Conservation (phyloP, 2,113 vertebrate species). For the Passer montanus region DNA sequence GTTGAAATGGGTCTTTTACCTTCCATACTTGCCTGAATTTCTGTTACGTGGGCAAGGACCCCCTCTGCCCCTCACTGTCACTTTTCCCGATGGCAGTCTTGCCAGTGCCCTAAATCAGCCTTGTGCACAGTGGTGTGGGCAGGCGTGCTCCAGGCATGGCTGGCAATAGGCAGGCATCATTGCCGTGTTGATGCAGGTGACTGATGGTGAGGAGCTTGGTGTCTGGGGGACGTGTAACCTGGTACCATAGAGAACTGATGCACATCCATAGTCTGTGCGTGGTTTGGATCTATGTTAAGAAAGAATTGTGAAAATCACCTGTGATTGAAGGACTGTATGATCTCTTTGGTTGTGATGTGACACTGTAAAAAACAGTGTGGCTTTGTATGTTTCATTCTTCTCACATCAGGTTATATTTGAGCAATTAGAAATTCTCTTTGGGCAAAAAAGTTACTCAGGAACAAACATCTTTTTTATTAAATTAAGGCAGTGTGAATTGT, state of each 20-base stretch:
- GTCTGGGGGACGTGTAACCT: rapidly evolving
- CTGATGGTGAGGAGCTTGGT: background rate
- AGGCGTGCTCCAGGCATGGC: background rate
- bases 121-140: background rate
- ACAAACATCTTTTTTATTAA: background rate
- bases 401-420: background rate
- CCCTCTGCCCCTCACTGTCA: background rate
- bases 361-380: rapidly evolving
- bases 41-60: background rate
- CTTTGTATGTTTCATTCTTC: background rate
- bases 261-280: background rate
- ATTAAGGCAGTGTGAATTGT: background rate
- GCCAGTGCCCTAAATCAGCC: background rate
- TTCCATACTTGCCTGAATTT: background rate
- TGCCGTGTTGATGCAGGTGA: background rate
- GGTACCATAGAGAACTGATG: background rate
- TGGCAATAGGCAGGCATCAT: background rate
- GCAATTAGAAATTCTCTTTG: background rate
- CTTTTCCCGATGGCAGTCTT: background rate
- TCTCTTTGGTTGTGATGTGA: background rate
- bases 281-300: background rate
- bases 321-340: background rate
- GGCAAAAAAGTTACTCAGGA: background rate
- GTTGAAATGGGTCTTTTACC: background rate
- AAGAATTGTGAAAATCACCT: background rate